Evolutionary conservation across 2,113 vertebrate species (phyloP).

Genomic region (Hydropotes inermis): DNA sequence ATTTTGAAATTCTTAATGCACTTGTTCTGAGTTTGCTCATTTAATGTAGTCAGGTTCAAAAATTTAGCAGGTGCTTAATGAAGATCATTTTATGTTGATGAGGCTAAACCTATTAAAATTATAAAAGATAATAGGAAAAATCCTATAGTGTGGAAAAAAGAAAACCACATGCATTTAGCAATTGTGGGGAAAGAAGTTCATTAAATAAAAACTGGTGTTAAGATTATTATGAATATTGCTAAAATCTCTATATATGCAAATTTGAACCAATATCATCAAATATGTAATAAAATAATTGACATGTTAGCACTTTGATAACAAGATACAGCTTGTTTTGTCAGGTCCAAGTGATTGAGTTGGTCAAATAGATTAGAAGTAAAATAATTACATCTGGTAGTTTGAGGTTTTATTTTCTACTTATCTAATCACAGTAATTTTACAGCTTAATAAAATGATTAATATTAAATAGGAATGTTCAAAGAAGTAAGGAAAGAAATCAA

Average conservation of each 20-base stretch:
- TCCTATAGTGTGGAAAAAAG: not conserved
- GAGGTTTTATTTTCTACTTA: not conserved
- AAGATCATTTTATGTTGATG: not conserved
- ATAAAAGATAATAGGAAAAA: not conserved
- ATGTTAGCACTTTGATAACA: not conserved
- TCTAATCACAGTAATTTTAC: not conserved
- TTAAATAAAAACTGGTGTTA: not conserved
- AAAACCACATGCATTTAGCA: not conserved
- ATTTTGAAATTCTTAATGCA: not conserved
- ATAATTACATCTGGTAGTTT: not conserved
- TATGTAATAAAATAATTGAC: not conserved
- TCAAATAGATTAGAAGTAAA: not conserved
- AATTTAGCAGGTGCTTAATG: not conserved
- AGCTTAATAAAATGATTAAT: not conserved
- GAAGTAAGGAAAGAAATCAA: not conserved
- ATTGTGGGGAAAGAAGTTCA: not conserved
- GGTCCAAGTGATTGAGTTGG: not conserved
- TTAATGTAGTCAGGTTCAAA: not conserved
- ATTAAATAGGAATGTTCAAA: not conserved
- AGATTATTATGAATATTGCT: not conserved
- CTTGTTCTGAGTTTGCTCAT: not conserved
- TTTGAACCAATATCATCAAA: not conserved
- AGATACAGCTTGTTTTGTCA: not conserved
- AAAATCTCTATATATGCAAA: not conserved
- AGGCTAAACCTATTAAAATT: not conserved